phyloP scores from a whole-genome alignment of 2,888 invertebrate genomes.

The Zygaena filipendulae region DNA sequence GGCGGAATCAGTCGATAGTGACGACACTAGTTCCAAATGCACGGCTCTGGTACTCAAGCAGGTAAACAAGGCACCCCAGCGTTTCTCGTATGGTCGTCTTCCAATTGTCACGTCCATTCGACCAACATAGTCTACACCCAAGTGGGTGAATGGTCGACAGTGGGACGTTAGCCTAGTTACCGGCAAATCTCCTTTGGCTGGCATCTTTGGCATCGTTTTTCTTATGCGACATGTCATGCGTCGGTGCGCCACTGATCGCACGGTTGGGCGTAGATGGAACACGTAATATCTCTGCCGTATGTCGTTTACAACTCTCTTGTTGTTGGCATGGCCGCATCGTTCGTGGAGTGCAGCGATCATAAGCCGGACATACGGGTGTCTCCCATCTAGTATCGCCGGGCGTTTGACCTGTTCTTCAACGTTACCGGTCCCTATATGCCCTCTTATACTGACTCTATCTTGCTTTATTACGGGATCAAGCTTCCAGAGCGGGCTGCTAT shows the following conservation, averaged over 20 bases:
- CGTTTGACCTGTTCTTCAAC: too few species aligned
- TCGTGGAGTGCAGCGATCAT: conserved; percentile 1
- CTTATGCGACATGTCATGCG: conserved; percentile 5
- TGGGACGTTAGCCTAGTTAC: conserved; percentile 6
- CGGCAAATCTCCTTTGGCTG: conserved; percentile 10
- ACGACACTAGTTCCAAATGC: conserved; percentile 4
- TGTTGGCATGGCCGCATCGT: conserved; percentile 3
- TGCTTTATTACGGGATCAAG: too few species aligned
- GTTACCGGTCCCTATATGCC: too few species aligned
- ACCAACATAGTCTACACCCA: not conserved
- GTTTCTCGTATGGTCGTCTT: conserved; percentile 1
- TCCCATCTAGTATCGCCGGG: not conserved
- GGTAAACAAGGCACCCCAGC: too few species aligned
- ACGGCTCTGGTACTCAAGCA: too few species aligned
- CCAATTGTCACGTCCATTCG: not conserved
- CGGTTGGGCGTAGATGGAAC: conserved; percentile 1
- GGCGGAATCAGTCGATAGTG: too few species aligned
- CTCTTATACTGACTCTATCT: too few species aligned
- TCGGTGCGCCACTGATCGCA: not conserved
- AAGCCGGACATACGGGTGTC: not conserved
- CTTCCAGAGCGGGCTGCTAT: too few species aligned
- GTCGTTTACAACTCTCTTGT: conserved; percentile 7
- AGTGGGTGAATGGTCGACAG: not conserved
- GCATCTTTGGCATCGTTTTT: conserved; percentile 1
- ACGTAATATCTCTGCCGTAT: conserved; percentile 6